phyloP scores from a whole-genome alignment of 1,140 invertebrate genomes.

The Proales similis region DNA sequence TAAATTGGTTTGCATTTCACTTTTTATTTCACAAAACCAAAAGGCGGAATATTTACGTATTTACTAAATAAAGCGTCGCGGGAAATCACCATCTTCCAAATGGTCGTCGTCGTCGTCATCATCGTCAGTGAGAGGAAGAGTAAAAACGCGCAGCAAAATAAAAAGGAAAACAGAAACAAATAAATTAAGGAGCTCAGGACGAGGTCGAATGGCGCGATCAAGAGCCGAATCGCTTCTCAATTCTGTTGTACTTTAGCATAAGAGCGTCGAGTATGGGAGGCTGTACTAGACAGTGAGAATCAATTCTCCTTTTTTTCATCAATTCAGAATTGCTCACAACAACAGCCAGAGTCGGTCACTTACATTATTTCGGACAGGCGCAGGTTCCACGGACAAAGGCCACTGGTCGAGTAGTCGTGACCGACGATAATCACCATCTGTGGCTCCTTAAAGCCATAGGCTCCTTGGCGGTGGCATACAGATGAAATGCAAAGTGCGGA shows the following conservation, averaged over 20 bases:
- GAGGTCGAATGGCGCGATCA: too few relatives aligned
- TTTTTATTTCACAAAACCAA: too few relatives aligned
- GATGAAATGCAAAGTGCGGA: not conserved
- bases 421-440: conserved; percentile 14
- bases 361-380: conserved; percentile 34
- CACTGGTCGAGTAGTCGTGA: not conserved
- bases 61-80: too few relatives aligned
- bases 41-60: too few relatives aligned
- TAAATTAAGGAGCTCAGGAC: too few relatives aligned
- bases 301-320: conserved; percentile 13
- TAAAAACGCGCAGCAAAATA: too few relatives aligned
- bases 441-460: conserved; percentile 15
- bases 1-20: too few relatives aligned
- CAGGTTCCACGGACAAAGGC: conserved; percentile 17
- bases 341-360: not conserved
- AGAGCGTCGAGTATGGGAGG: not conserved
- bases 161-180: too few relatives aligned
- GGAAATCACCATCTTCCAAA: too few relatives aligned
- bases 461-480: too few relatives aligned
- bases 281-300: conserved; percentile 2
- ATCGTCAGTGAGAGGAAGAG: too few relatives aligned
- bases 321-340: not conserved
- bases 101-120: too few relatives aligned
- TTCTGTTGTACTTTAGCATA: conserved; percentile 22
- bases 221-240: conserved; percentile 37